Evolutionary conservation across 2,113 vertebrate species (phyloP).

Genomic region (Ardeotis arabs): DNA sequence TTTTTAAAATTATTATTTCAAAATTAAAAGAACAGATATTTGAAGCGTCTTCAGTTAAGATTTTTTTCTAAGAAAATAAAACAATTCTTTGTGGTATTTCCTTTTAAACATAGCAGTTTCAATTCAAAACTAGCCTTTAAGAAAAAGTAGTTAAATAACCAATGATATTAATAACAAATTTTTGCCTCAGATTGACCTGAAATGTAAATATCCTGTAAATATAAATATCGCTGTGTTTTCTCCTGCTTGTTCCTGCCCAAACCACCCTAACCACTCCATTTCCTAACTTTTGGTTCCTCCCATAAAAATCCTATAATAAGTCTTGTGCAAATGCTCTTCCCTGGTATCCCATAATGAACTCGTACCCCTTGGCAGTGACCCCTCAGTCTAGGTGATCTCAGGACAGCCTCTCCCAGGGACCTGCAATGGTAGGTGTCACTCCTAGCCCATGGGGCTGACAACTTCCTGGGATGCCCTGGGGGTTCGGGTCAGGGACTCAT

Average conservation of each 20-base stretch:
- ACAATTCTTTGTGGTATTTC: not conserved
- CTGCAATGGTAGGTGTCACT: not conserved
- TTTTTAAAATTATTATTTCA: not conserved
- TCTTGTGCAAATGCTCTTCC: not conserved
- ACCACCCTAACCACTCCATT: not conserved
- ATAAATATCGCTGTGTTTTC: not conserved
- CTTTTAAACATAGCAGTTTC: not conserved
- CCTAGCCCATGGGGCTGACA: not conserved
- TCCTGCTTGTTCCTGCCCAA: not conserved
- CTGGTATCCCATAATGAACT: not conserved
- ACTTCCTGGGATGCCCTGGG: no score
- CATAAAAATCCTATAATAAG: not conserved
- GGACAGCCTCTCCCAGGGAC: not conserved
- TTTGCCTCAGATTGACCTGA: not conserved
- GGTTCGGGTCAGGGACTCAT: rapidly evolving
- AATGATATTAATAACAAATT: not conserved
- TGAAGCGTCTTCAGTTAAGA: not conserved
- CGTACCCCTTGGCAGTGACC: not conserved
- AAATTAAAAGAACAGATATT: not conserved
- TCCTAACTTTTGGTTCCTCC: not conserved
- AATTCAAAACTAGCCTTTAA: not conserved
- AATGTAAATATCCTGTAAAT: not conserved
- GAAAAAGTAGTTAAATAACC: not conserved
- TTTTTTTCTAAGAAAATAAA: not conserved
- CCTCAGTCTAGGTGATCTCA: not conserved